Evolutionary conservation across 2,113 vertebrate genomes (phyloP).

Genomic region (Noctilio leporinus): DNA sequence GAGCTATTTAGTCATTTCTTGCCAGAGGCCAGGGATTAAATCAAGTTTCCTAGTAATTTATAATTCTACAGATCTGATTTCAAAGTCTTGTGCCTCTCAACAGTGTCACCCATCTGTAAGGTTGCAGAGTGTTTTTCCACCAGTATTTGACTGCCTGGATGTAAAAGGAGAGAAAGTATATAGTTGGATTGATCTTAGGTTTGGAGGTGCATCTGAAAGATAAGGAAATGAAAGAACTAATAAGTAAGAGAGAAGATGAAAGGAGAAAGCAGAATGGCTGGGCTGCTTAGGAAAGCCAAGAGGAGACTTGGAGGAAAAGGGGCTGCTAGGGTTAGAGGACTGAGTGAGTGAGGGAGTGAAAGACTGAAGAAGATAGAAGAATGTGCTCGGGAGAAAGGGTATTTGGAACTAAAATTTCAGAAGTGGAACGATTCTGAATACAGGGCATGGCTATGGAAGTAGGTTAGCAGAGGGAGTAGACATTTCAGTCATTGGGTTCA

Average conservation of each 20-base stretch:
- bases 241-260: not conserved
- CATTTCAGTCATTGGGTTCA: not conserved
- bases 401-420: not conserved
- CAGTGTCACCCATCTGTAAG: not conserved
- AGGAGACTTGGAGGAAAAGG: not conserved
- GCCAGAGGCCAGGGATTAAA: conserved; percentile 46
- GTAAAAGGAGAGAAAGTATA: not conserved
- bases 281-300: not conserved
- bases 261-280: not conserved
- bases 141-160: not conserved
- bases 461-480: not conserved
- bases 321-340: not conserved
- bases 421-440: not conserved
- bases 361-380: not conserved
- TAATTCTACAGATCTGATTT: conserved; percentile 47
- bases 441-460: not conserved
- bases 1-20: conserved; percentile 56
- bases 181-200: not conserved
- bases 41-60: conserved; percentile 45
- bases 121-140: not conserved
- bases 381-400: not conserved
- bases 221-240: not conserved
- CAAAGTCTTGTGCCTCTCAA: conserved; percentile 19
- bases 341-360: not conserved
- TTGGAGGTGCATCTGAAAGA: not conserved